Evolutionary conservation across 2,888 invertebrate genomes (phyloP).

Genomic region (Watsonalla binaria): DNA sequence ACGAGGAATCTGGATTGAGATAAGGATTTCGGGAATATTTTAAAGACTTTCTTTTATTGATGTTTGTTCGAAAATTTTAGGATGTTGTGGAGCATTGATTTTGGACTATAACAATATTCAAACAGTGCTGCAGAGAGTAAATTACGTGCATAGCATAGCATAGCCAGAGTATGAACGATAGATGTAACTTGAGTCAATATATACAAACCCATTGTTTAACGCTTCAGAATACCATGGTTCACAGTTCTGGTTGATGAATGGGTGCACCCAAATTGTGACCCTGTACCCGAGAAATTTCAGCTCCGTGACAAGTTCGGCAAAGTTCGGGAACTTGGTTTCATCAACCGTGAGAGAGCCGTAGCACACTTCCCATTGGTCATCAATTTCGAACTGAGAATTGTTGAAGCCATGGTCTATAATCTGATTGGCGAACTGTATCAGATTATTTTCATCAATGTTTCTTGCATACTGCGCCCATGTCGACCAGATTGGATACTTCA

Average conservation of each 20-base stretch:
- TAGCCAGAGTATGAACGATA: not conserved
- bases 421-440: slow-evolving; percentile 81
- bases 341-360: slow-evolving; percentile 90
- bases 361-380: slow-evolving; percentile 92
- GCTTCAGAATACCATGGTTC: slow-evolving; percentile 79
- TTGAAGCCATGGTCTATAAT: slow-evolving; percentile 82
- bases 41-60: not conserved
- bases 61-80: too few species aligned
- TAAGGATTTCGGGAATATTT: not conserved
- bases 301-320: slow-evolving; percentile 77
- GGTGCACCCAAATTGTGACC: slow-evolving; percentile 91
- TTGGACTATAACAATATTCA: too few species aligned
- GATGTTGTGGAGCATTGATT: too few species aligned
- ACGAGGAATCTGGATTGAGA: slow-evolving; percentile 65
- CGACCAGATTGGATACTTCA: slow-evolving; percentile 91
- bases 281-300: slow-evolving; percentile 83
- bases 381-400: slow-evolving; percentile 89
- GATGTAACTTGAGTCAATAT: not conserved
- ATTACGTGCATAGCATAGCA: not conserved
- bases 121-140: not conserved
- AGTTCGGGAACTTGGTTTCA: slow-evolving; percentile 83
- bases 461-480: slow-evolving; percentile 88
- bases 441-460: slow-evolving; percentile 79
- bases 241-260: slow-evolving; percentile 88
- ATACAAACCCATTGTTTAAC: slow-evolving; percentile 69